Evolutionary conservation across 2,888 invertebrate genomes (phyloP).

Genomic region (Acanthopleura granulata): DNA sequence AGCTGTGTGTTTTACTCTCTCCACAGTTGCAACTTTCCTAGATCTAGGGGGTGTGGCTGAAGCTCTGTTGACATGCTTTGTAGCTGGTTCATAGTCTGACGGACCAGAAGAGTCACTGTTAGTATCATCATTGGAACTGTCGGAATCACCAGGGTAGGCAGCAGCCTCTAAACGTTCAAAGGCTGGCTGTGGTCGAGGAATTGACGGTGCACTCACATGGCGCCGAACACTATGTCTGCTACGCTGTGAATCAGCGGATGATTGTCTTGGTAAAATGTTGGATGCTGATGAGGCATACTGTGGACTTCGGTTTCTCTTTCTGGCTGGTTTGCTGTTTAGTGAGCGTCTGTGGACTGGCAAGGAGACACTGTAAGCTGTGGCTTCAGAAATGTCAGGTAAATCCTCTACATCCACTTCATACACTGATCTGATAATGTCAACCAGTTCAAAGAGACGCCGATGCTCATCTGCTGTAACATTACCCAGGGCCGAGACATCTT

Average conservation of each 20-base stretch:
- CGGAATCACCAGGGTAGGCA: background rate
- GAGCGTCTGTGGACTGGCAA: background rate
- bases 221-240: background rate
- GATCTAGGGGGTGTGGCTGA: constrained; percentile 34
- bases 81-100: constrained; percentile 48
- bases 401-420: constrained; percentile 36
- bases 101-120: background rate
- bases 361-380: background rate
- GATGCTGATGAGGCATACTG: background rate
- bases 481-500: constrained; percentile 60
- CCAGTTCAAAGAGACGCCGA: constrained; percentile 59
- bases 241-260: background rate
- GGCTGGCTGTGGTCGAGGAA: background rate
- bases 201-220: background rate
- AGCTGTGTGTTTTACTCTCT: constrained; percentile 47
- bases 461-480: constrained; percentile 58
- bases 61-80: constrained; percentile 39
- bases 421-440: constrained; percentile 63
- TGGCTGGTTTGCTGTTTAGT: constrained; percentile 29
- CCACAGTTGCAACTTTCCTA: constrained; percentile 38
- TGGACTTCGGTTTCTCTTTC: constrained; percentile 45
- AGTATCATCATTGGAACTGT: background rate
- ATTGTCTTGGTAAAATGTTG: background rate
- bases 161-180: background rate
- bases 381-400: background rate